These are phyloP conservation scores for Zonotrichia leucophrys DNA, from an alignment of 2,113 vertebrate species.

Conservation along the genomic window DNA sequence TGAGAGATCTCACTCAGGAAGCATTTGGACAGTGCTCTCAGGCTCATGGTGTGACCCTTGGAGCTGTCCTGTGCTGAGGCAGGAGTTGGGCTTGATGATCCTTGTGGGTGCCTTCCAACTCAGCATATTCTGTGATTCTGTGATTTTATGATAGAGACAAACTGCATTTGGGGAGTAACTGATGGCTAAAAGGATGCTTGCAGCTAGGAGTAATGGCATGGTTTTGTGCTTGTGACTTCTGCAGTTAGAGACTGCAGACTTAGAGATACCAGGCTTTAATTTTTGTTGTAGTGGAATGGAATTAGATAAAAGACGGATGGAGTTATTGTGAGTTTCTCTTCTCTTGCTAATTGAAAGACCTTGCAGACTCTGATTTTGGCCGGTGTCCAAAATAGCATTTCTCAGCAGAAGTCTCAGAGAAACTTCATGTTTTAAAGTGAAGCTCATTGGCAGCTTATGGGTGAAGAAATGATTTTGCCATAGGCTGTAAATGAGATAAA, in stretches of 20 bases:
- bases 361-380: neutral
- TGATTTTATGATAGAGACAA: neutral
- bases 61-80: neutral
- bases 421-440: neutral
- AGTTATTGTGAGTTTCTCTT: neutral
- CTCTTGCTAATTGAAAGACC: neutral
- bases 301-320: neutral
- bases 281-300: neutral
- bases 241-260: neutral
- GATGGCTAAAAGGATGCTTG: neutral
- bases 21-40: accelerated
- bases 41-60: no score
- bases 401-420: neutral
- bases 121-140: neutral
- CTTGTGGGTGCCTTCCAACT: neutral
- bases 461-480: neutral
- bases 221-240: neutral
- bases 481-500: neutral
- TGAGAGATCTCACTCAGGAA: neutral
- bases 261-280: neutral
- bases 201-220: neutral
- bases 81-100: no score
- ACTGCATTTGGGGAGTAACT: neutral
- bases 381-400: neutral
- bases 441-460: neutral